Percentiles rank a stretch among this genome's conserved stretches.
Evolutionary conservation across 2,888 invertebrate genomes (phyloP).

Genomic region (Tuta absoluta): DNA sequence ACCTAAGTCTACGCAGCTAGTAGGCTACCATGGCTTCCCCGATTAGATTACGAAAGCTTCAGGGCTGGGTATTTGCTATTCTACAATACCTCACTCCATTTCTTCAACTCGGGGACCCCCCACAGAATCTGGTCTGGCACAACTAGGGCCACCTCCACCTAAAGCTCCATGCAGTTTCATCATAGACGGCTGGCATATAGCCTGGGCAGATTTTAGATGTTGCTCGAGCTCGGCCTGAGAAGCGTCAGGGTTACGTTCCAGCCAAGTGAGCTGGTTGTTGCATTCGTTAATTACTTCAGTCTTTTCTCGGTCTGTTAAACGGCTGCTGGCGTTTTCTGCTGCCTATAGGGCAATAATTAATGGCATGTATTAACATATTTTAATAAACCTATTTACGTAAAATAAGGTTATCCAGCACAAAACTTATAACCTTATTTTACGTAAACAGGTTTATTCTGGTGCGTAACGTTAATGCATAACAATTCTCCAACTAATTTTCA

Average conservation of each 20-base stretch:
- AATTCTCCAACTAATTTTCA: neutral
- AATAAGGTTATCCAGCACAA: no score
- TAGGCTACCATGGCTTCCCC: no score
- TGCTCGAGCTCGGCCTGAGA: constrained; percentile 89
- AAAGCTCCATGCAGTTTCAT: constrained; percentile 88
- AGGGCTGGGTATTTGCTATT: neutral
- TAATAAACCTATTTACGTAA: neutral
- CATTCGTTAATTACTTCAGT: constrained; percentile 85
- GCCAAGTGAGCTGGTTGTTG: constrained; percentile 87
- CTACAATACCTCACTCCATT: constrained; percentile 71
- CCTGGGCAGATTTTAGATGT: constrained; percentile 88
- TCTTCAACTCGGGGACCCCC: constrained; percentile 87
- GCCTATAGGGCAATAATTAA: constrained; percentile 65
- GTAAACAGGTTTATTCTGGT: neutral
- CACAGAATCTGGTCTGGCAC: constrained; percentile 54
- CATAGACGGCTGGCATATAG: constrained; percentile 89
- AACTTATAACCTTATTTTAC: neutral
- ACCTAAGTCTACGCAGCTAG: no score
- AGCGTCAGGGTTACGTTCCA: constrained; percentile 89
- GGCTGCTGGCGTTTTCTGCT: constrained; percentile 84
- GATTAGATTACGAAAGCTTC: no score
- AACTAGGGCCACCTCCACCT: constrained; percentile 56
- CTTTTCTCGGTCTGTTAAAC: constrained; percentile 87
- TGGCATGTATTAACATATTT: neutral
- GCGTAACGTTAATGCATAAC: neutral